Percentiles rank a stretch among this genome's conserved stretches.
Conservation (phyloP, 2,888 invertebrate species). For the Conops quadrifasciatus region DNA sequence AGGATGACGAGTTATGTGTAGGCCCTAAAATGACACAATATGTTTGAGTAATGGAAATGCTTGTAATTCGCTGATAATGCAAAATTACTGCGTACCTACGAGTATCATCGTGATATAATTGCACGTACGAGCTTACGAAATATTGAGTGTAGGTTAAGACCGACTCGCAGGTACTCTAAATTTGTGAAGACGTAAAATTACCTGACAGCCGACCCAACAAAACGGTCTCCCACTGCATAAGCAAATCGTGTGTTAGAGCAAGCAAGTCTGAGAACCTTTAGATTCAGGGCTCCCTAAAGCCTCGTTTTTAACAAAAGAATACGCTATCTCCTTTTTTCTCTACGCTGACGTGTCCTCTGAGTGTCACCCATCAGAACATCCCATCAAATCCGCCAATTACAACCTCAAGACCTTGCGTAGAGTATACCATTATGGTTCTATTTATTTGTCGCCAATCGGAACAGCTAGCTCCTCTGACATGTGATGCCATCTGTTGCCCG, state of each 20-base stretch:
- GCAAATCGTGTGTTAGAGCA: too few relatives aligned
- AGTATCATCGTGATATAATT: not conserved
- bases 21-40: conserved; percentile 8
- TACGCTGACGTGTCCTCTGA: too few relatives aligned
- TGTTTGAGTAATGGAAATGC: conserved; percentile 8
- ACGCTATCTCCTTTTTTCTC: too few relatives aligned
- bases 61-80: conserved; percentile 16
- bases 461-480: conserved; percentile 19
- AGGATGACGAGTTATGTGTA: not conserved
- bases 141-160: not conserved
- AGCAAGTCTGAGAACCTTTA: too few relatives aligned
- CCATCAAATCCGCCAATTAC: not conserved
- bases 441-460: conserved; percentile 1
- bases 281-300: too few relatives aligned
- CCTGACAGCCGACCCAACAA: too few relatives aligned
- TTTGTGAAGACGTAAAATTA: too few relatives aligned
- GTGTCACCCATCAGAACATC: too few relatives aligned
- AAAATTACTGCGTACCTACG: conserved; percentile 1
- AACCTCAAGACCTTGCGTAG: not conserved
- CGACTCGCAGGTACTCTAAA: not conserved
- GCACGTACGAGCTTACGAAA: not conserved
- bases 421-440: conserved; percentile 22
- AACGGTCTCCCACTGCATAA: too few relatives aligned
- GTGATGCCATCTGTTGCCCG: conserved; percentile 27
- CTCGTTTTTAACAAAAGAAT: too few relatives aligned